Evolutionary conservation across 1,140 invertebrate species (phyloP).

Genomic region (Pectinophora gossypiella): DNA sequence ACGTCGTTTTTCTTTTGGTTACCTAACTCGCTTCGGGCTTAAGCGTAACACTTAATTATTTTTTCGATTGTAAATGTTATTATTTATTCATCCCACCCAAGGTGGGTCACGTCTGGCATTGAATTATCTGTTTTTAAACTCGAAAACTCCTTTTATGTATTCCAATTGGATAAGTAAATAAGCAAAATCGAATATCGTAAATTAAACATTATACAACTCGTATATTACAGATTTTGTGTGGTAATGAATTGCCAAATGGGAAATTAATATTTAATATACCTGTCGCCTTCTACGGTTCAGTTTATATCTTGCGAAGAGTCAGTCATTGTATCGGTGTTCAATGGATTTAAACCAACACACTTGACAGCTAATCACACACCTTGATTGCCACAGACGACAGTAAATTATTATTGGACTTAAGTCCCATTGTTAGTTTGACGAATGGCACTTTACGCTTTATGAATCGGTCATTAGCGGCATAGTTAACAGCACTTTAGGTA

Average conservation of each 20-base stretch:
- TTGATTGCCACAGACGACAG: slow-evolving; percentile 1
- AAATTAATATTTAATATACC: not conserved
- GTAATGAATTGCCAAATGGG: not conserved
- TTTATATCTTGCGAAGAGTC: too few relatives aligned
- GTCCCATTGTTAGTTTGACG: slow-evolving; percentile 9
- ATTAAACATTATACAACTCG: not conserved
- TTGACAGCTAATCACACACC: not conserved
- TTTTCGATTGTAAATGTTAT: not conserved
- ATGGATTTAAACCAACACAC: too few relatives aligned
- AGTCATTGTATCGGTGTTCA: not conserved
- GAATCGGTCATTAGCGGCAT: not conserved
- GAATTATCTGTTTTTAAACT: not conserved
- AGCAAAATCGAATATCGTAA: not conserved
- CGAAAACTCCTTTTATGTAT: not conserved
- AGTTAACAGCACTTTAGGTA: not conserved
- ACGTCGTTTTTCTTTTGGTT: slow-evolving; percentile 22
- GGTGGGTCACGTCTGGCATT: not conserved
- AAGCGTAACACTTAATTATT: slow-evolving; percentile 4
- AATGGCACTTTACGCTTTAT: slow-evolving; percentile 3
- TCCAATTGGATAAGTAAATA: not conserved
- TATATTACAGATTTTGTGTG: too few relatives aligned
- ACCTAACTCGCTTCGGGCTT: slow-evolving; percentile 9
- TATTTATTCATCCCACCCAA: not conserved
- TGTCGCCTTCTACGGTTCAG: too few relatives aligned
- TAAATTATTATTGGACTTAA: slow-evolving; percentile 10